Evolutionary conservation across 2,888 invertebrate genomes (phyloP).

Genomic region (Ischnura elegans): DNA sequence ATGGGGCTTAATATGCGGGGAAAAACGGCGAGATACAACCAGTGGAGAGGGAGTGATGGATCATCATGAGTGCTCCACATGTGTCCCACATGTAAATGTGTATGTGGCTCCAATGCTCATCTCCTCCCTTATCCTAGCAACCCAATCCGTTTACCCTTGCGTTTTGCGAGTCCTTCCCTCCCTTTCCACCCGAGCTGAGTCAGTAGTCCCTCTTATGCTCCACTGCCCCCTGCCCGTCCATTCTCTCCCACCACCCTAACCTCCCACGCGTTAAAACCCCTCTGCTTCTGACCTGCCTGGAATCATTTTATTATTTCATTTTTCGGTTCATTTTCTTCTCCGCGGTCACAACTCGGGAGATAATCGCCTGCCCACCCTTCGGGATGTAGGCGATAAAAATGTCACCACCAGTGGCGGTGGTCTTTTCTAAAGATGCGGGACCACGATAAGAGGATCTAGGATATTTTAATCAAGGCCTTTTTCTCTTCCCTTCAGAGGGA

Average conservation of each 20-base stretch:
- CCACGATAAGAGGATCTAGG: slow-evolving; percentile 4
- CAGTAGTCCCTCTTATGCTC: slow-evolving; percentile 33
- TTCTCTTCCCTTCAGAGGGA: neutral
- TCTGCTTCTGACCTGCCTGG: neutral
- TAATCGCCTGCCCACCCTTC: neutral
- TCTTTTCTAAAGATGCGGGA: neutral
- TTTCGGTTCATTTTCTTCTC: neutral
- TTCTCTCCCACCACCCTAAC: neutral
- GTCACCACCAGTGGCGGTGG: neutral
- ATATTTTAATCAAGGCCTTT: neutral
- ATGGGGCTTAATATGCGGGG: no score
- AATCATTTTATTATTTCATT: slow-evolving; percentile 24
- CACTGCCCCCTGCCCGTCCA: neutral
- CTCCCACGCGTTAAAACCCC: neutral
- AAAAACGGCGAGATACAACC: no score
- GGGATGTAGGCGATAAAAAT: neutral
- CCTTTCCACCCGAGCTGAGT: slow-evolving; percentile 7
- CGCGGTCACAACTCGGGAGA: neutral
- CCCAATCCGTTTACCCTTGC: neutral
- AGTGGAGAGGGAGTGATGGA: no score
- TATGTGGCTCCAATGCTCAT: no score
- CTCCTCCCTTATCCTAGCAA: no score
- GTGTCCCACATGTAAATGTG: no score
- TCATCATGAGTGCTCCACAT: no score
- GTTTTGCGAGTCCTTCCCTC: neutral